Percentiles rank a stretch among this genome's conserved stretches.
Evolutionary conservation across 1,140 invertebrate species (phyloP).

Genomic region (Popillia japonica): DNA sequence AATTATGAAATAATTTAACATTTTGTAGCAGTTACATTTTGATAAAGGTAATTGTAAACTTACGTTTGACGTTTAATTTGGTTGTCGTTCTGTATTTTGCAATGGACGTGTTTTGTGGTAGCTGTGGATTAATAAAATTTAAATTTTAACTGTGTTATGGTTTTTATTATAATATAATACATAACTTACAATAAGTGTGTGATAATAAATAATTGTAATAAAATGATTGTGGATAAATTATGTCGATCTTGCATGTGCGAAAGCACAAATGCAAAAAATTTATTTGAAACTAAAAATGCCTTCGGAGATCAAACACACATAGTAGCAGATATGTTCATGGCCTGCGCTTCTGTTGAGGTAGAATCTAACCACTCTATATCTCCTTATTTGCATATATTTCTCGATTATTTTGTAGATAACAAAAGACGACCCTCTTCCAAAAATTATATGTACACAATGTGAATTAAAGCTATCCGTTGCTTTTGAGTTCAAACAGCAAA

Average conservation of each 20-base stretch:
- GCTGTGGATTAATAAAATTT: neutral
- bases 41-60: neutral
- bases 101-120: slow-evolving; percentile 12
- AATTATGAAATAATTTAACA: too few species aligned
- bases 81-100: neutral
- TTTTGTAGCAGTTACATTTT: neutral
- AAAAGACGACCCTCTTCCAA: slow-evolving; percentile 59
- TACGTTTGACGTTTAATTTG: neutral
- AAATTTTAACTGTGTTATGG: neutral
- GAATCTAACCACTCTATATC: slow-evolving; percentile 44
- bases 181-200: neutral
- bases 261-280: slow-evolving; percentile 54
- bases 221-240: slow-evolving; percentile 55
- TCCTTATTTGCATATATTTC: slow-evolving; percentile 25
- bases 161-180: neutral
- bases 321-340: slow-evolving; percentile 67
- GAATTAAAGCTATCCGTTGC: slow-evolving; percentile 58
- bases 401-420: slow-evolving; percentile 54
- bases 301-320: slow-evolving; percentile 56
- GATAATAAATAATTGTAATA: slow-evolving; percentile 53
- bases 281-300: slow-evolving; percentile 53
- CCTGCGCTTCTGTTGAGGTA: slow-evolving; percentile 66
- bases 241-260: slow-evolving; percentile 58
- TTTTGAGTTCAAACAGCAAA: slow-evolving; percentile 61
- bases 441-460: slow-evolving; percentile 58